A percentile compares a stretch with the other conserved stretches of the same genome.
phyloP scores from a whole-genome alignment of 2,888 invertebrate genomes.

The Oconnorella tubifera region DNA sequence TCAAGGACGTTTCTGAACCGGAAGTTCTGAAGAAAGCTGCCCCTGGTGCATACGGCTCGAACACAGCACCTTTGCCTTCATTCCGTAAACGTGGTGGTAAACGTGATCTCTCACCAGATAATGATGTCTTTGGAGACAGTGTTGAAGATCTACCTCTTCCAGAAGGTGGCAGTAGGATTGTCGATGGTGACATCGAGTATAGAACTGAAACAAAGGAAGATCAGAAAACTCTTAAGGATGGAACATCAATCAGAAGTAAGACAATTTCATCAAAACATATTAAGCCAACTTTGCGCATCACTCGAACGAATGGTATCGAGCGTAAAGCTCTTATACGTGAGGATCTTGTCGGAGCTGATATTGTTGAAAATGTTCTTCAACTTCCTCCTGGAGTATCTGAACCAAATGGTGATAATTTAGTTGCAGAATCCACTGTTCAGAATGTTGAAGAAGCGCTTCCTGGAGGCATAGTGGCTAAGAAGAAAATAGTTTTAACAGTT shows the following conservation, averaged over 20 bases:
- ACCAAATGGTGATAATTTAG: slow-evolving; percentile 10
- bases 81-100: slow-evolving; percentile 1
- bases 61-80: background rate
- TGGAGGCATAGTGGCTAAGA: slow-evolving; percentile 15
- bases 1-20: background rate
- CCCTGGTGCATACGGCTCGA: background rate
- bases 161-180: slow-evolving; percentile 7
- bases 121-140: background rate
- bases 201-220: slow-evolving; percentile 6
- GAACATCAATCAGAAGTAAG: background rate
- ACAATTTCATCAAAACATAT: slow-evolving; percentile 6
- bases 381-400: slow-evolving; percentile 15
- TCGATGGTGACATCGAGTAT: slow-evolving; percentile 9
- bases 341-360: slow-evolving; percentile 11
- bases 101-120: background rate
- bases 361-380: slow-evolving; percentile 19
- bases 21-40: background rate
- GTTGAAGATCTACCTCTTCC: background rate
- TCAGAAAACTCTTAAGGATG: slow-evolving; percentile 4
- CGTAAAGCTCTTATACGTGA: slow-evolving; percentile 2
- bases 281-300: slow-evolving; percentile 2
- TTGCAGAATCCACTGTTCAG: background rate
- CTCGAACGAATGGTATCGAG: slow-evolving; percentile 10
- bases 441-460: slow-evolving; percentile 12
- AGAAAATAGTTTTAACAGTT: slow-evolving; percentile 4